Base-by-base conservation (phyloP, 2,888 invertebrate genomes). In the Limnephilus auricula region DNA sequence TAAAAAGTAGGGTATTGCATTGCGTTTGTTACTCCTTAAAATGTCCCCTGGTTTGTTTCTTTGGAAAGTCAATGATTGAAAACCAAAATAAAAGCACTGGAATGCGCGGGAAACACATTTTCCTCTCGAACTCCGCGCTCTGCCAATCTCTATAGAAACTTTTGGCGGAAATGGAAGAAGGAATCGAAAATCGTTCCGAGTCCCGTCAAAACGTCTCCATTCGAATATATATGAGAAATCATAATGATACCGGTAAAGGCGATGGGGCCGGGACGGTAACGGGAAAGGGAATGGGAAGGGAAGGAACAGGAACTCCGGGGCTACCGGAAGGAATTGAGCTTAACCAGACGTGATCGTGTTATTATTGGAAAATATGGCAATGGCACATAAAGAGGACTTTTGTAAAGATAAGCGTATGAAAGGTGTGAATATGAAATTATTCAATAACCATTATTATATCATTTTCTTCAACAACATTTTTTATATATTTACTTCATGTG, bases 201-300 rank as follows among this genome's bases (percentile, higher is more conserved):
- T 84, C 84, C 84, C 84, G 84, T 84, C 84, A 84, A 84, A 84
- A 84, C 37, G 84, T 84, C 84, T 84, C 32, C n/a, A 84, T 84
- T n/a, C 37, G 84, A 84, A 84, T 84, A 84, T 84, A 84, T 84
- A 84, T 84, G 84, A 84, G 84, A 84, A 84, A 84, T 84, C 84
- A 84, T 84, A 37, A 84, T n/a, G 34, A 84, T 84, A 84, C 32
- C 37, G 84, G 34, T 31, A 84, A n/a, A 37, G 34, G 40, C 32
- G 31, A 32, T 32, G 84, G 84, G n/a, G 32, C 80, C 80, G 80
- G 80, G 80, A 80, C 79, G 80, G 80, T 31, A 6, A 80, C 80
- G 32, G 65, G 65, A 9, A 65, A 2, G n/a, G 65, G n/a, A 65
- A 65, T 32, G 31, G 80, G 80, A 32, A 80, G 31, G 65, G n/a